These are phyloP conservation scores for Zaprionus nigranus DNA, from an alignment of 1,140 invertebrate genomes.

Conservation along the genomic window DNA sequence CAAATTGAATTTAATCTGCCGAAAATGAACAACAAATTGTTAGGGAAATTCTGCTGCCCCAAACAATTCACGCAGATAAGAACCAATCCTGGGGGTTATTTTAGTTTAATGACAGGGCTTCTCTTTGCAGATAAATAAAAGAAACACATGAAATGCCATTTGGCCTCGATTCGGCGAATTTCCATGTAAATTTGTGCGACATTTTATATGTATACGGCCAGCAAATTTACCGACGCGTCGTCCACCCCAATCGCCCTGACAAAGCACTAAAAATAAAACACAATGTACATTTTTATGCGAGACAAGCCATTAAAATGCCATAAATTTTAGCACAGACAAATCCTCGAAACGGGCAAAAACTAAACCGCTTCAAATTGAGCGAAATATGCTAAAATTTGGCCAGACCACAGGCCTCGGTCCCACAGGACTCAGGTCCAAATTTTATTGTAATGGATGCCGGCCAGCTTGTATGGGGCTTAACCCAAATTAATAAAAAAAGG, in stretches of 20 bases:
- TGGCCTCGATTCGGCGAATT: constrained; percentile 31
- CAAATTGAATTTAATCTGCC: constrained; percentile 4
- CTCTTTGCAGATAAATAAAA: constrained; percentile 13
- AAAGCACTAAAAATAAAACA: constrained; percentile 43
- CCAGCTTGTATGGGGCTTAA: constrained; percentile 65
- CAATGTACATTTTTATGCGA: constrained; percentile 63
- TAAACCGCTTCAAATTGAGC: constrained; percentile 77
- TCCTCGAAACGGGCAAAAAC: constrained; percentile 55
- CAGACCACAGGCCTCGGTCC: constrained; percentile 36
- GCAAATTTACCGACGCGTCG: background rate
- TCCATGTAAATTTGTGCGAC: constrained; percentile 29
- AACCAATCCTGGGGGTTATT: constrained; percentile 1
- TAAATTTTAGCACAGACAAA: constrained; percentile 75
- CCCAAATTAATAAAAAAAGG: constrained; percentile 75
- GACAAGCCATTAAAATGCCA: constrained; percentile 75
- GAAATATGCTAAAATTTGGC: constrained; percentile 72
- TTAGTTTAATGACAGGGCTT: constrained; percentile 2
- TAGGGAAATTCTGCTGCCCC: background rate
- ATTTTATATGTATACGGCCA: constrained; percentile 26
- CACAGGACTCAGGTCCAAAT: constrained; percentile 23
- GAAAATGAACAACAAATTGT: constrained; percentile 8
- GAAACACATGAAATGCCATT: constrained; percentile 28
- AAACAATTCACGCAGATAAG: background rate
- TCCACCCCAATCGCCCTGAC: background rate
- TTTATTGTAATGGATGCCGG: constrained; percentile 55